These are phyloP conservation scores for Mesaphorura yosii DNA, from an alignment of 1,140 invertebrate genomes.

Conservation along the genomic window DNA sequence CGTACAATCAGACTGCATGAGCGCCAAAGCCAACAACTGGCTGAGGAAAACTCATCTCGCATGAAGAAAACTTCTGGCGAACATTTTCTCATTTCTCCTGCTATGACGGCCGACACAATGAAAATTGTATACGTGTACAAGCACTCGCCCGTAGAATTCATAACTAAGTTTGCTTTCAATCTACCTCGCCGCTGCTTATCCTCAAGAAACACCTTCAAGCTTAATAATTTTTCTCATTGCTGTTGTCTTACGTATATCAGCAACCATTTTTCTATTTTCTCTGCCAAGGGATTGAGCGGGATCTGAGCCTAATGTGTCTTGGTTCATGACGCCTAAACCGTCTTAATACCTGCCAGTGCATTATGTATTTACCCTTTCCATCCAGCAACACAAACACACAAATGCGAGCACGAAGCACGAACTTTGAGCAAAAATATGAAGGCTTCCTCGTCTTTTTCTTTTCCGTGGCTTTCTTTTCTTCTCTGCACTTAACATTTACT, in stretches of 20 bases:
- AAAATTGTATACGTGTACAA: not conserved
- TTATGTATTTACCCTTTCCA: not conserved
- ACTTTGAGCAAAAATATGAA: too few relatives aligned
- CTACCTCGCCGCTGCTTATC: not conserved
- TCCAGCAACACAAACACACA: not conserved
- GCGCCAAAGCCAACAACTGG: not conserved
- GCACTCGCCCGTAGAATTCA: not conserved
- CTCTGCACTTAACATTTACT: too few relatives aligned
- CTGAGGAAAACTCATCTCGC: not conserved
- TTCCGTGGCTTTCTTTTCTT: too few relatives aligned
- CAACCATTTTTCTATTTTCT: not conserved
- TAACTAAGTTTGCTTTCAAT: not conserved
- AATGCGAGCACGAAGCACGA: too few relatives aligned
- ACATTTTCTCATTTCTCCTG: slow-evolving; percentile 1
- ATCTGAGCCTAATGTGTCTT: not conserved
- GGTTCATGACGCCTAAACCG: not conserved
- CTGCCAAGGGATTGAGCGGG: too few relatives aligned
- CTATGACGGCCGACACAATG: too few relatives aligned
- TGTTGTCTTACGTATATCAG: not conserved
- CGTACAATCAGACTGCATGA: not conserved
- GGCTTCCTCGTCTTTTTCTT: too few relatives aligned
- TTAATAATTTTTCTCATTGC: not conserved
- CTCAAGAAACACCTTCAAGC: not conserved
- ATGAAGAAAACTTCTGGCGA: not conserved
- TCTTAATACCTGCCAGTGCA: not conserved